These are phyloP conservation scores for Synergus japonicus DNA, from an alignment of 2,888 invertebrate genomes.

Conservation along the genomic window DNA sequence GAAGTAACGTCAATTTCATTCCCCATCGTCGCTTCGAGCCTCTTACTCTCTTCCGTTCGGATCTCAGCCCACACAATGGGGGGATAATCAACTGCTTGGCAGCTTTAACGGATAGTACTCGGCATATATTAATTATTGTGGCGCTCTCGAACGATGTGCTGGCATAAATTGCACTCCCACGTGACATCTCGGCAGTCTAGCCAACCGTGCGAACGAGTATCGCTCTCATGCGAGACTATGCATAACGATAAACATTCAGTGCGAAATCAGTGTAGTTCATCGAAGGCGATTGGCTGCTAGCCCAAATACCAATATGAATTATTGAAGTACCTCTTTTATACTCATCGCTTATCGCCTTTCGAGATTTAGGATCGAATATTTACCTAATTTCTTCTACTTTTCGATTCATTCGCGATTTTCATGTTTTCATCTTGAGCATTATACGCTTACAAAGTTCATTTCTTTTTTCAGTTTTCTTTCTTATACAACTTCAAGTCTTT, in stretches of 20 bases:
- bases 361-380: neutral
- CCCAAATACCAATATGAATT: constrained; percentile 34
- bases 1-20: constrained; percentile 58
- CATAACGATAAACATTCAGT: constrained; percentile 30
- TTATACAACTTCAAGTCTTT: too few species aligned
- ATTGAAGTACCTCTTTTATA: neutral
- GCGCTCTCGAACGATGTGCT: constrained; percentile 59
- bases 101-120: constrained; percentile 65
- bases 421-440: too few species aligned
- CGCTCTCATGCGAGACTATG: constrained; percentile 41
- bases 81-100: constrained; percentile 63
- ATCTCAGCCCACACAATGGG: constrained; percentile 53
- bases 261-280: constrained; percentile 1
- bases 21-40: constrained; percentile 42
- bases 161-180: constrained; percentile 64
- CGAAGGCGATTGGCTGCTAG: constrained; percentile 33
- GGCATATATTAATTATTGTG: constrained; percentile 69
- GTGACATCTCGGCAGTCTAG: constrained; percentile 59
- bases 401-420: too few species aligned
- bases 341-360: neutral
- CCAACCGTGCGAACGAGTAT: constrained; percentile 49
- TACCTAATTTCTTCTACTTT: too few species aligned
- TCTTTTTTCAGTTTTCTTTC: too few species aligned
- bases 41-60: constrained; percentile 45
- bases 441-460: too few species aligned